These are phyloP conservation scores for Anorthoa munda DNA, from an alignment of 2,888 invertebrate species.

Conservation along the genomic window DNA sequence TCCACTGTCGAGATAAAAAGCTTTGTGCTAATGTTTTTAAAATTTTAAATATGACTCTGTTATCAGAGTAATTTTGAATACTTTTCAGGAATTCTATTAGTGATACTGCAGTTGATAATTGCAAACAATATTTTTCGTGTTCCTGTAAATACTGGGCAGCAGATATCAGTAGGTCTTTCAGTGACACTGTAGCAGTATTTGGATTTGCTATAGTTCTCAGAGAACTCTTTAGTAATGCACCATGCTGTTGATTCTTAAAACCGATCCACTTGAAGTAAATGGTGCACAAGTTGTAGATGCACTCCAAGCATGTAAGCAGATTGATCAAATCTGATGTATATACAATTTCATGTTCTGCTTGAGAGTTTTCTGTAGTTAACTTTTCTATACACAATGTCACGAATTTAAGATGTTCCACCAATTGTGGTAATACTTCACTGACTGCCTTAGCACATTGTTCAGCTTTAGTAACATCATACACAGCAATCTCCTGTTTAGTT, in stretches of 20 bases:
- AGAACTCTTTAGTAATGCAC: constrained; percentile 81
- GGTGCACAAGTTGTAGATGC: constrained; percentile 90
- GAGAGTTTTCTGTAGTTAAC: constrained; percentile 67
- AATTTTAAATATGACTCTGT: constrained; percentile 82
- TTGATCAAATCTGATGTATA: constrained; percentile 75
- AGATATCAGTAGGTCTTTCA: constrained; percentile 82
- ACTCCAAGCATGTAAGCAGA: constrained; percentile 87
- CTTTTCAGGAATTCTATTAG: constrained; percentile 89
- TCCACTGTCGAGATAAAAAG: constrained; percentile 93
- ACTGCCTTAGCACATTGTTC: constrained; percentile 80
- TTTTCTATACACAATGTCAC: constrained; percentile 77
- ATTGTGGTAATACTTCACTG: constrained; percentile 78
- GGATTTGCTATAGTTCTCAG: constrained; percentile 81
- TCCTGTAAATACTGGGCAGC: constrained; percentile 83
- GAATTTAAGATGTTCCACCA: constrained; percentile 78
- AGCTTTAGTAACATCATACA: constrained; percentile 81
- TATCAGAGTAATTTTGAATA: constrained; percentile 85
- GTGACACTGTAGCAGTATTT: constrained; percentile 72
- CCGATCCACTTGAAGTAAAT: constrained; percentile 92
- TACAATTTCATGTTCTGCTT: constrained; percentile 73
- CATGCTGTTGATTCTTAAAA: constrained; percentile 88
- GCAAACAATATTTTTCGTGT: constrained; percentile 89
- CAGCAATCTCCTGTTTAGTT: constrained; percentile 75
- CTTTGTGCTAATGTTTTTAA: constrained; percentile 82
- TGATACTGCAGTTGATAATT: constrained; percentile 89